Percentiles rank a stretch among this genome's conserved stretches.
These are phyloP conservation scores for Solenodon paradoxus DNA, from an alignment of 2,113 vertebrate genomes.

Conservation along the genomic window DNA sequence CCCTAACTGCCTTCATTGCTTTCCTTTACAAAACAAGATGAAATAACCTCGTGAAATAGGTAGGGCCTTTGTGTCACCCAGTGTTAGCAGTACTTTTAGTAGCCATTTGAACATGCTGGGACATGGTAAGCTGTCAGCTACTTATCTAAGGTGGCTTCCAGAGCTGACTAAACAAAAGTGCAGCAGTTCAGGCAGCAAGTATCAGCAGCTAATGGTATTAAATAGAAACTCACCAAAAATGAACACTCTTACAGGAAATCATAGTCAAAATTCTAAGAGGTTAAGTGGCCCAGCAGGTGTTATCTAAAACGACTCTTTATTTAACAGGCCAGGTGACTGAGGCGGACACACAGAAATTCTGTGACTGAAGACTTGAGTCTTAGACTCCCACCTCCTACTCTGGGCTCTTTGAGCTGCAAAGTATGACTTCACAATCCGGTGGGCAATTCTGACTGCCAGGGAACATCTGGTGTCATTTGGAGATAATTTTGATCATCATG, in stretches of 20 bases:
- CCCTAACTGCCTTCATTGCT: too few relatives aligned
- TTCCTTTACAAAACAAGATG: too few relatives aligned
- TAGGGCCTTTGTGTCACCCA: not conserved
- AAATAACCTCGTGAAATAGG: not conserved
- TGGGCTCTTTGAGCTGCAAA: not conserved
- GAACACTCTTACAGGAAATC: not conserved
- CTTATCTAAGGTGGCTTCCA: not conserved
- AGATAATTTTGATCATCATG: not conserved
- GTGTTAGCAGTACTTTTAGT: not conserved
- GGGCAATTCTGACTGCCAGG: not conserved
- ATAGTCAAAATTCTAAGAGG: not conserved
- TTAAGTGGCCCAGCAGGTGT: not conserved
- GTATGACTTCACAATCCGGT: not conserved
- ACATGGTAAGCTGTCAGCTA: not conserved
- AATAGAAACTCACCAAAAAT: not conserved
- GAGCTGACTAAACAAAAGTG: not conserved
- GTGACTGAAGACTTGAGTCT: not conserved
- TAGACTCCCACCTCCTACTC: not conserved
- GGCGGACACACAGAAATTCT: not conserved
- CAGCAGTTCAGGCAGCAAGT: not conserved
- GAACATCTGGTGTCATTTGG: not conserved
- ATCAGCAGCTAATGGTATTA: not conserved
- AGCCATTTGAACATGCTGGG: not conserved
- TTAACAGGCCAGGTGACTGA: not conserved
- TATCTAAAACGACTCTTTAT: not conserved